Percentiles rank a stretch among this genome's conserved stretches.
phyloP scores from a whole-genome alignment of 53 echinoderm and acorn worm genomes.

The Paelopatides confundens region DNA sequence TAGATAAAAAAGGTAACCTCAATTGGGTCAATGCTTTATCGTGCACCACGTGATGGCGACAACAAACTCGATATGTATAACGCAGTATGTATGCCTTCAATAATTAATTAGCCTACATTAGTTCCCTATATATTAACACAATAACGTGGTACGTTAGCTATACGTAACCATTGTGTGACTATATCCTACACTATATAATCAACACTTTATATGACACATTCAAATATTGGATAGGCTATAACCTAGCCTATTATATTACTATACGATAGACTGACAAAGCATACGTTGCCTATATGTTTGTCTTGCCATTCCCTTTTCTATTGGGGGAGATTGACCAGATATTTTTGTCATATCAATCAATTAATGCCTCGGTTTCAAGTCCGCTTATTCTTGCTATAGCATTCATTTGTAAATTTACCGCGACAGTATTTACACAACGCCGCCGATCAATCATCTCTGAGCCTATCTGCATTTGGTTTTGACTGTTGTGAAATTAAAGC shows the following conservation, averaged over 20 bases:
- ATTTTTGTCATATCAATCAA: slow-evolving; percentile 30
- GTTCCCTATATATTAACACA: too few species aligned
- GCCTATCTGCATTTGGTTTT: background rate
- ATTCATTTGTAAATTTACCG: slow-evolving; percentile 43
- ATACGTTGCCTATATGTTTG: too few species aligned
- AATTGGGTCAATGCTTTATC: background rate
- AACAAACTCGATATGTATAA: background rate
- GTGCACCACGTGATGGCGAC: background rate
- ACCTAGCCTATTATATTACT: too few species aligned
- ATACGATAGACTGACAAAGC: too few species aligned
- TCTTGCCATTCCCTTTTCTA: background rate
- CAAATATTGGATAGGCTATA: too few species aligned
- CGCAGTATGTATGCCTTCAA: background rate
- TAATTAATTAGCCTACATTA: background rate
- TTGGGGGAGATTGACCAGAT: background rate
- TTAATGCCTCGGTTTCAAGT: slow-evolving; percentile 15
- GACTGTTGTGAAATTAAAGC: slow-evolving; percentile 27
- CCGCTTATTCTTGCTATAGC: background rate
- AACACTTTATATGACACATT: too few species aligned
- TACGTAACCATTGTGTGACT: too few species aligned
- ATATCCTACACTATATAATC: too few species aligned
- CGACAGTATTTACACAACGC: slow-evolving; percentile 39
- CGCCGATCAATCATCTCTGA: slow-evolving; percentile 11
- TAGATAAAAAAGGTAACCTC: background rate
- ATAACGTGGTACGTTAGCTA: too few species aligned